Percentiles rank a stretch among this genome's conserved stretches.
These are phyloP conservation scores for Potamarius usumacintae DNA, from an alignment of 2,113 vertebrate species.

Conservation along the genomic window DNA sequence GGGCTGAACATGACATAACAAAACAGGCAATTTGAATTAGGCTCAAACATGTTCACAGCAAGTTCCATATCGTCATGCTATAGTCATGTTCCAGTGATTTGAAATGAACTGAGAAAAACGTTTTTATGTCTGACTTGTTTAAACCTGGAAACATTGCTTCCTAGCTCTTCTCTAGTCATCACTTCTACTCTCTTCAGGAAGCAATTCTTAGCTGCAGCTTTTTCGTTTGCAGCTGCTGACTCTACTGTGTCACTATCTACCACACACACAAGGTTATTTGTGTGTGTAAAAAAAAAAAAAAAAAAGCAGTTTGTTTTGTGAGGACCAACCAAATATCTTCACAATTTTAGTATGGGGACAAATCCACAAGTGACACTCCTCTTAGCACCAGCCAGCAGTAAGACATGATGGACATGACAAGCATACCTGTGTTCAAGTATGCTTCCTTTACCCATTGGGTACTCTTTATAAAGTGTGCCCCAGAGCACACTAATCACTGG, in stretches of 20 bases:
- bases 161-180: constrained; percentile 83
- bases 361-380: no score
- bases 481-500: no score
- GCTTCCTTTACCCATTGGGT: no score
- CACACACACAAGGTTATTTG: neutral
- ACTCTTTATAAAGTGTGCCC: no score
- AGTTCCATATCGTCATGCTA: neutral
- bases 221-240: constrained; percentile 85
- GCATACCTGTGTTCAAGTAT: no score
- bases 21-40: neutral
- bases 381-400: no score
- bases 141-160: constrained; percentile 86
- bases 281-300: no score
- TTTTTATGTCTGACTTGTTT: neutral
- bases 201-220: constrained; percentile 81
- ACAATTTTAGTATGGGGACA: no score
- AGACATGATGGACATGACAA: no score
- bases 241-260: constrained; percentile 75
- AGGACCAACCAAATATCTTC: no score
- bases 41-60: neutral
- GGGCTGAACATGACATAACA: neutral
- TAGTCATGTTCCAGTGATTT: neutral
- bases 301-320: no score
- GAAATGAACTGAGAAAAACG: neutral
- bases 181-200: constrained; percentile 83